These are phyloP conservation scores for Apamea monoglypha DNA, from an alignment of 2,888 invertebrate genomes.

Conservation along the genomic window DNA sequence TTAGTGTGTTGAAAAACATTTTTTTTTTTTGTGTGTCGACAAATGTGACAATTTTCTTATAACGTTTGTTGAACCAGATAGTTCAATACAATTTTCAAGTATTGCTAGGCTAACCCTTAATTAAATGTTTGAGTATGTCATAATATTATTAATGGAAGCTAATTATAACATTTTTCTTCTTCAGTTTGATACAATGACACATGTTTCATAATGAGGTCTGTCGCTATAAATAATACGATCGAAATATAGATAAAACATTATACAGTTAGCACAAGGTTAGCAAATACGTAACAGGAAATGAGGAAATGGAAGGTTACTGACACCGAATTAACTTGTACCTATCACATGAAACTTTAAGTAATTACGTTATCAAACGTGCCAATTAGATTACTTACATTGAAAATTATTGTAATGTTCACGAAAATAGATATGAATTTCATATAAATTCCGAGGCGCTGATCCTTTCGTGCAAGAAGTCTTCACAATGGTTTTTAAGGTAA, in stretches of 20 bases:
- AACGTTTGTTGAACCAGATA: background rate
- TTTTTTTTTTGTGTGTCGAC: background rate
- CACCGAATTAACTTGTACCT: conserved; percentile 44
- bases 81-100: background rate
- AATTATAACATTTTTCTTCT: background rate
- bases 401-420: conserved; percentile 59
- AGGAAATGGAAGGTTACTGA: conserved; percentile 36
- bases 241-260: background rate
- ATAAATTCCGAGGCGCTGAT: conserved; percentile 29
- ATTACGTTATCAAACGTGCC: conserved; percentile 59
- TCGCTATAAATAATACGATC: background rate
- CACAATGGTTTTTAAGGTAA: conserved; percentile 18
- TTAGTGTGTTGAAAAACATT: background rate
- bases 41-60: background rate
- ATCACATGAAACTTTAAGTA: conserved; percentile 44
- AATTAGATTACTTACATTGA: conserved; percentile 45
- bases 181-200: background rate
- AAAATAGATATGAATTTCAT: conserved; percentile 62
- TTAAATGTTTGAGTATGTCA: background rate
- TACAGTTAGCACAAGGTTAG: background rate
- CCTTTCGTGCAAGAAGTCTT: background rate
- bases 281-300: conserved; percentile 1
- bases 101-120: background rate
- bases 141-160: background rate
- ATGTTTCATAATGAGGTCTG: background rate